phyloP scores from a whole-genome alignment of 1,140 invertebrate genomes.

The Aporrectodea caliginosa region DNA sequence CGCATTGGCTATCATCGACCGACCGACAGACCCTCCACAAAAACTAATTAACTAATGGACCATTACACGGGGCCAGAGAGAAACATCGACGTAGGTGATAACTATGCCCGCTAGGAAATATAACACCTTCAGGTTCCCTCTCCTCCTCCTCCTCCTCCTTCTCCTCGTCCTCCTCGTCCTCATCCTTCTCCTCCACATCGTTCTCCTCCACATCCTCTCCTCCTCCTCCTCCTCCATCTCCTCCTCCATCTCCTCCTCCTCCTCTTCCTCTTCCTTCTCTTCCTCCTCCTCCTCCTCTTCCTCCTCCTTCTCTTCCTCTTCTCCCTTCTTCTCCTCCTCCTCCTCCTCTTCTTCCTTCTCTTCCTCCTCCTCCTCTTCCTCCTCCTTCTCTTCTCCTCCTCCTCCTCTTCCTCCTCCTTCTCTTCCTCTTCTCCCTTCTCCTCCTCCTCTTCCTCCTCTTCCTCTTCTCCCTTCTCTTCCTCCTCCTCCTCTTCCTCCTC shows the following conservation, averaged over 20 bases:
- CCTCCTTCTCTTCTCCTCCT: too few relatives aligned
- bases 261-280: neutral
- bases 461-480: neutral
- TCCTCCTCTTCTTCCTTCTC: neutral
- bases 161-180: neutral
- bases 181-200: neutral
- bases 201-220: neutral
- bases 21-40: too few relatives aligned
- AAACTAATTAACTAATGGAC: too few relatives aligned
- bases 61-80: too few relatives aligned
- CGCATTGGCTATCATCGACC: too few relatives aligned
- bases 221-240: neutral
- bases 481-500: neutral
- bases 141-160: neutral
- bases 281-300: neutral
- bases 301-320: neutral
- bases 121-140: too few relatives aligned
- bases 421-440: neutral
- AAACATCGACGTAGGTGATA: too few relatives aligned
- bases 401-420: neutral
- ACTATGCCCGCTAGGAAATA: too few relatives aligned
- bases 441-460: neutral
- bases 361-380: neutral
- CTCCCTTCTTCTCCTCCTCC: neutral
- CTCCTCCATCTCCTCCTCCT: neutral